Evolutionary conservation across 2,113 vertebrate species (phyloP).

Genomic region (Salvelinus fontinalis): DNA sequence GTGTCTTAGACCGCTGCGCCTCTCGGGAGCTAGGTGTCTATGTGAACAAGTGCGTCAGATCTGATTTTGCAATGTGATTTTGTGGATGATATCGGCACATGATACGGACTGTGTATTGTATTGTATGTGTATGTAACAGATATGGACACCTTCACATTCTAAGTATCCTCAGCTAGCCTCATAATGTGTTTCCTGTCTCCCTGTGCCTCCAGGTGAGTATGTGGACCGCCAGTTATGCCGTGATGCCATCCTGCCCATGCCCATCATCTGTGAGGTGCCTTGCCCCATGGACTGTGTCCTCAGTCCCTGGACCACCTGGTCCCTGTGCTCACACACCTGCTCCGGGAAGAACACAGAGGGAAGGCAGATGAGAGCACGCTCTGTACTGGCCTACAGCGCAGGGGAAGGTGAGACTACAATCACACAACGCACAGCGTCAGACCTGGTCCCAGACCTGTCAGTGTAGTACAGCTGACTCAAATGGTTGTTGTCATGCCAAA

Average conservation of each 20-base stretch:
- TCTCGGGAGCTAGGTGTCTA: no score
- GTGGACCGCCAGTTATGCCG: conserved; percentile 89
- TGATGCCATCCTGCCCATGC: conserved; percentile 93
- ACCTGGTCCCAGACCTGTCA: neutral
- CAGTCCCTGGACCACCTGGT: conserved; percentile 89
- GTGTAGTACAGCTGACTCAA: neutral
- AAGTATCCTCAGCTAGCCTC: no score
- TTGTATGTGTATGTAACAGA: no score
- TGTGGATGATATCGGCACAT: no score
- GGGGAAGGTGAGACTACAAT: conserved; percentile 81
- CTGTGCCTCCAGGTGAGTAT: conserved; percentile 77
- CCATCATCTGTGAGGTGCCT: conserved; percentile 85
- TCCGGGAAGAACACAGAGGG: conserved; percentile 96
- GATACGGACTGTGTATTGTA: no score
- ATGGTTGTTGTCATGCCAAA: no score
- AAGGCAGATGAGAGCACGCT: conserved; percentile 86
- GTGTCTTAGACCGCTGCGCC: no score
- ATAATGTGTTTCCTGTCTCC: neutral
- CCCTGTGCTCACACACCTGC: conserved; percentile 95
- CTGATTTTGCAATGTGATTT: no score
- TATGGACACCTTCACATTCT: neutral
- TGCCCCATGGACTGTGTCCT: conserved; percentile 94
- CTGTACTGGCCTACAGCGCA: conserved; percentile 87
- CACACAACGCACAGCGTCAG: neutral
- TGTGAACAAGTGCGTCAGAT: no score